Evolutionary conservation across 1,140 invertebrate genomes (phyloP).

Genomic region (Dysdera silvatica): DNA sequence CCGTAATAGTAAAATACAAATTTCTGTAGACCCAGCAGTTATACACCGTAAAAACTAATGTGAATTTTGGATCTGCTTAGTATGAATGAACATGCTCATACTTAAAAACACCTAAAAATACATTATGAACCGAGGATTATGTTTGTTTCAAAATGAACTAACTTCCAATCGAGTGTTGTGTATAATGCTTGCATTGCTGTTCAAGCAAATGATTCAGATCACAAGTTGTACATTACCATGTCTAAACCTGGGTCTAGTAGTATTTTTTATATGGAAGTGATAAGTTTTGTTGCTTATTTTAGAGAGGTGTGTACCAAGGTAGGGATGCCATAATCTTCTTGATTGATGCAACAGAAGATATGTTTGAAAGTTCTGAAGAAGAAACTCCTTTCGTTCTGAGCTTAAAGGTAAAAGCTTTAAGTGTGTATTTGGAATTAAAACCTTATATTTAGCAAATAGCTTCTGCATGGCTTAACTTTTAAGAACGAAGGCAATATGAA

Average conservation of each 20-base stretch:
- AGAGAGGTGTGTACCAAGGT: slow-evolving; percentile 10
- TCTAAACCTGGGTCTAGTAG: not conserved
- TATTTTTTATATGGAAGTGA: not conserved
- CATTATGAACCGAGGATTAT: too few relatives aligned
- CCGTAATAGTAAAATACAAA: too few relatives aligned
- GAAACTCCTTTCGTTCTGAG: slow-evolving; percentile 42
- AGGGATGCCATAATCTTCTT: slow-evolving; percentile 47
- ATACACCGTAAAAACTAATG: too few relatives aligned
- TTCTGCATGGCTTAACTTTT: too few relatives aligned
- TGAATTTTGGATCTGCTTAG: too few relatives aligned
- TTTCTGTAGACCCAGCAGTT: too few relatives aligned
- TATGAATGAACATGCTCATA: too few relatives aligned
- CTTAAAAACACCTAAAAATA: too few relatives aligned
- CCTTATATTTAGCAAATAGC: too few relatives aligned
- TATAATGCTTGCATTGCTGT: not conserved
- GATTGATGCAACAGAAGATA: slow-evolving; percentile 44
- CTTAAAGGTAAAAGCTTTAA: slow-evolving; percentile 43
- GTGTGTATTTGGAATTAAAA: too few relatives aligned
- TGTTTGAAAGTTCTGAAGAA: slow-evolving; percentile 43
- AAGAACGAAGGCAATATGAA: too few relatives aligned
- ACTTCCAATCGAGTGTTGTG: not conserved
- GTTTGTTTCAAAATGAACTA: too few relatives aligned
- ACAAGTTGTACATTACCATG: not conserved
- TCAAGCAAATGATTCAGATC: not conserved
- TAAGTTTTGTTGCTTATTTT: not conserved